phyloP scores from a whole-genome alignment of 2,888 invertebrate genomes.

The Philonicus albiceps region DNA sequence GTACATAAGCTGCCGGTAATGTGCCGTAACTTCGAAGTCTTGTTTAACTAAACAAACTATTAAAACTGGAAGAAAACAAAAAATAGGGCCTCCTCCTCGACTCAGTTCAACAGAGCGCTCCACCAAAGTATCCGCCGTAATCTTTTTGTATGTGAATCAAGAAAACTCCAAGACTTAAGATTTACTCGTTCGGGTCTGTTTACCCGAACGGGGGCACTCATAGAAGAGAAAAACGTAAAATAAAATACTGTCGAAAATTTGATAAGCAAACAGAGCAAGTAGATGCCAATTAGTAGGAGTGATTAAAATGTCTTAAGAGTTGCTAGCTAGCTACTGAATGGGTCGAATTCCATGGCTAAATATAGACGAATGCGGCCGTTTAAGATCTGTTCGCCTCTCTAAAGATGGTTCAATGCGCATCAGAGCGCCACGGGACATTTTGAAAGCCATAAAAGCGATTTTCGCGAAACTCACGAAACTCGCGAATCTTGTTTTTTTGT shows the following conservation, averaged over 20 bases:
- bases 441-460: background rate
- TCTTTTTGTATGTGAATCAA: background rate
- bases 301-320: conserved; percentile 13
- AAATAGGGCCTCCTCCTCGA: background rate
- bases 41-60: conserved; percentile 43
- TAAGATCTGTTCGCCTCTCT: background rate
- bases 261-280: conserved; percentile 26
- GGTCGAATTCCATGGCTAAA: background rate
- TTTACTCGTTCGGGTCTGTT: background rate
- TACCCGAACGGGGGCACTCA: background rate
- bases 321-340: background rate
- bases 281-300: conserved; percentile 13
- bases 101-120: background rate
- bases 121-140: background rate
- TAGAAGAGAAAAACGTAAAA: background rate
- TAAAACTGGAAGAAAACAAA: conserved; percentile 19
- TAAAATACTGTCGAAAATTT: conserved; percentile 11
- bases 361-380: background rate
- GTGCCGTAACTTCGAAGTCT: conserved; percentile 38
- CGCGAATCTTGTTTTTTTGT: no score
- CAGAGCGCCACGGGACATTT: background rate
- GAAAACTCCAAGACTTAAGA: background rate
- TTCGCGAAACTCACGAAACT: background rate
- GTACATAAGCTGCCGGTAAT: conserved; percentile 36
- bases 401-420: background rate